A percentile compares a stretch with the other conserved stretches of the same genome.
phyloP scores from a whole-genome alignment of 1,140 invertebrate species.

The Drosophila yakuba region DNA sequence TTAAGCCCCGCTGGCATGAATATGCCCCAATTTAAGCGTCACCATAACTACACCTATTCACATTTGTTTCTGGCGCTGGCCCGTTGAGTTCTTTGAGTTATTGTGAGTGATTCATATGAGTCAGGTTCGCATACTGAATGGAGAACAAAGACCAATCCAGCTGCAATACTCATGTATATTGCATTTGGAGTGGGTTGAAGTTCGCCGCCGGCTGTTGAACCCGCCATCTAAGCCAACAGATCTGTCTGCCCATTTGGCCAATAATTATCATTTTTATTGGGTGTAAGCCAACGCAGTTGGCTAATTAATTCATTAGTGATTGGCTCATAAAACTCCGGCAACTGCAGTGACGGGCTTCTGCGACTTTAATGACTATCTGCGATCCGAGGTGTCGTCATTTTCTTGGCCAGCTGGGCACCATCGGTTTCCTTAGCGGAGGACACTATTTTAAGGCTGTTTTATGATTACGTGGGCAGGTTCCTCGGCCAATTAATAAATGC shows the following conservation, averaged over 20 bases:
- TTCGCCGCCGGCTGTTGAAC: conserved; percentile 62
- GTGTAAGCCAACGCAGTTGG: conserved; percentile 45
- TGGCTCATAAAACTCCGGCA: conserved; percentile 42
- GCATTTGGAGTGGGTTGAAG: conserved; percentile 60
- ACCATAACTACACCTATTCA: conserved; percentile 27
- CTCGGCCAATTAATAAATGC: conserved; percentile 65
- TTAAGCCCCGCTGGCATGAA: neutral
- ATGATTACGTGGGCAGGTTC: conserved; percentile 67
- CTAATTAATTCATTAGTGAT: conserved; percentile 73
- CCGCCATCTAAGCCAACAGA: conserved; percentile 25
- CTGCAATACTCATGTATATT: neutral
- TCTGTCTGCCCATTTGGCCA: conserved; percentile 33
- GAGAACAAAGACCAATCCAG: conserved; percentile 31
- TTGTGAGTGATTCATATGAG: conserved; percentile 43
- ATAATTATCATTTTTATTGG: conserved; percentile 22
- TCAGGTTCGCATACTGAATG: conserved; percentile 22
- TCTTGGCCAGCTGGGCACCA: conserved; percentile 28
- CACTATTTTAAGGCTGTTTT: conserved; percentile 68
- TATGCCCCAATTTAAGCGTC: neutral
- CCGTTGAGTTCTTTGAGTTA: conserved; percentile 27
- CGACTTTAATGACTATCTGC: conserved; percentile 18
- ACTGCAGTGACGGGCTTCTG: conserved; percentile 46
- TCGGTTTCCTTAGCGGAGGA: conserved; percentile 52
- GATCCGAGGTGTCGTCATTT: conserved; percentile 29
- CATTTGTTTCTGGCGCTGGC: conserved; percentile 41